Percentiles rank a stretch among this genome's conserved stretches.
phyloP scores from a whole-genome alignment of 2,797 vertebrate genomes.

The Molossus alvarezi region DNA sequence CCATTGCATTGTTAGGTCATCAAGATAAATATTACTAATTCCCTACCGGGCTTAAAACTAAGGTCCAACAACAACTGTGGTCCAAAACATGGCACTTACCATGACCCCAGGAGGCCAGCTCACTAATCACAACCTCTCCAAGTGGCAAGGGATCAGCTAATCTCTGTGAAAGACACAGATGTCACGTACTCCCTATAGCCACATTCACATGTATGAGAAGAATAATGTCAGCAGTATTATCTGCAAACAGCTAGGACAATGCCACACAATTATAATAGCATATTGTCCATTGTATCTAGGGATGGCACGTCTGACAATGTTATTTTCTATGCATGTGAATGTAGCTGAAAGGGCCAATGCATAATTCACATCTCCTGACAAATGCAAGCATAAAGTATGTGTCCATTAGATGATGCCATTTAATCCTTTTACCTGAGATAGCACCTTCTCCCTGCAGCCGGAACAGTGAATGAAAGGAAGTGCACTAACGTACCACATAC shows the following conservation, averaged over 20 bases:
- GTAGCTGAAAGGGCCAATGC: slow-evolving; percentile 72
- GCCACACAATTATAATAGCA: slow-evolving; percentile 78
- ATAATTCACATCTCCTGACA: slow-evolving; percentile 75
- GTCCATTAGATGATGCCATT: slow-evolving; percentile 67
- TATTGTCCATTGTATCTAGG: slow-evolving; percentile 79
- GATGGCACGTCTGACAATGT: slow-evolving; percentile 71
- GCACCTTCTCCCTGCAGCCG: slow-evolving; percentile 40
- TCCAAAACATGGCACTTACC: slow-evolving; percentile 77
- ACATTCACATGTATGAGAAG: slow-evolving; percentile 78
- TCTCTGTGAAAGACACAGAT: slow-evolving; percentile 82
- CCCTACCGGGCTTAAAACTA: slow-evolving; percentile 61
- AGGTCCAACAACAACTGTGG: slow-evolving; percentile 74
- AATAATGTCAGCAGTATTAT: slow-evolving; percentile 80
- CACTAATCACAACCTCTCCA: slow-evolving; percentile 66
- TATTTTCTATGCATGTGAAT: slow-evolving; percentile 77
- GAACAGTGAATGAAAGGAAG: not conserved
- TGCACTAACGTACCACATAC: not conserved
- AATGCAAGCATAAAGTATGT: slow-evolving; percentile 47
- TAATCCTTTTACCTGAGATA: slow-evolving; percentile 64
- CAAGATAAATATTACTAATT: slow-evolving; percentile 75
- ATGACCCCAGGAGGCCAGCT: slow-evolving; percentile 72
- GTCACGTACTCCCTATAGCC: slow-evolving; percentile 76
- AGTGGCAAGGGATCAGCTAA: slow-evolving; percentile 78
- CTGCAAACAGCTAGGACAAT: slow-evolving; percentile 81
- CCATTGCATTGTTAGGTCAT: slow-evolving; percentile 60